A percentile compares a stretch with the other conserved stretches of the same genome.
phyloP scores from a whole-genome alignment of 2,113 vertebrate species.

The Coryphaenoides rupestris region DNA sequence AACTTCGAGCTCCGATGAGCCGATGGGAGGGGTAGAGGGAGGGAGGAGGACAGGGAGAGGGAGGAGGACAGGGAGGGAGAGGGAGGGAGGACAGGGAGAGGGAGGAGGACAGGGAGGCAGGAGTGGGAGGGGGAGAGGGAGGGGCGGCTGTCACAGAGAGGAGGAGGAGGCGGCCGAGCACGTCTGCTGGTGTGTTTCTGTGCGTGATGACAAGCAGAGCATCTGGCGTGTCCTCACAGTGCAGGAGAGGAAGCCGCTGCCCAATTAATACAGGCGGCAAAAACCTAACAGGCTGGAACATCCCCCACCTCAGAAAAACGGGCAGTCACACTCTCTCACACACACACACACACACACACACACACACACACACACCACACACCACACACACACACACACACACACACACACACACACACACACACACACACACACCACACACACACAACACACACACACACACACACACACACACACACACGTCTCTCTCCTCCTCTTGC shows the following conservation, averaged over 20 bases:
- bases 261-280: constrained; percentile 50
- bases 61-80: too few relatives aligned
- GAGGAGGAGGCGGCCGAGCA: too few relatives aligned
- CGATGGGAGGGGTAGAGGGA: too few relatives aligned
- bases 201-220: constrained; percentile 6
- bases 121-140: too few relatives aligned
- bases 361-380: too few relatives aligned
- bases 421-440: neutral
- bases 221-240: constrained; percentile 27
- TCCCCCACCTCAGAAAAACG: constrained; percentile 15
- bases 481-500: too few relatives aligned
- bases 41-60: too few relatives aligned
- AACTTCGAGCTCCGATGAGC: too few relatives aligned
- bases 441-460: neutral
- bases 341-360: neutral
- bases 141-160: too few relatives aligned
- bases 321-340: neutral
- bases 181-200: neutral
- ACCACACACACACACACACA: neutral
- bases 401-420: neutral
- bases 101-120: too few relatives aligned
- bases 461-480: neutral
- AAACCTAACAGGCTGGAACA: constrained; percentile 48
- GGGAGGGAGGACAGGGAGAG: too few relatives aligned
- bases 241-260: constrained; percentile 28